A percentile compares a stretch with the other conserved stretches of the same genome.
Evolutionary conservation across 2,797 vertebrate species (phyloP).

Genomic region (Artibeus jamaicensis): DNA sequence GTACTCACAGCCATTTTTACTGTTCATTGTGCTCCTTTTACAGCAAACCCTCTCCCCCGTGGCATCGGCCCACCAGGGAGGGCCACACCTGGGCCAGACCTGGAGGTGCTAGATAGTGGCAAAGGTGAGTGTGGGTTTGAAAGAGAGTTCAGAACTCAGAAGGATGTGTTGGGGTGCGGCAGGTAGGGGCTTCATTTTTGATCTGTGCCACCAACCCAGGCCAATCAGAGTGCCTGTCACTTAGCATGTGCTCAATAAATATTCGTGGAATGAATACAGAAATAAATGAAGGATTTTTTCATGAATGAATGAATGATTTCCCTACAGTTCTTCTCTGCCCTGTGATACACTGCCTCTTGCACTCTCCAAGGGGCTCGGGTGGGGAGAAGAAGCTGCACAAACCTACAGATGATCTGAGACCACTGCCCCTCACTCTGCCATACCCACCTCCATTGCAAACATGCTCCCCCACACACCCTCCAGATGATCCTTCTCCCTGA

Average conservation of each 20-base stretch:
- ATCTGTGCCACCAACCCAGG: not conserved
- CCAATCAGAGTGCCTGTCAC: not conserved
- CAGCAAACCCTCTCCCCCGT: slow-evolving; percentile 59
- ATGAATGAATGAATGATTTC: not conserved
- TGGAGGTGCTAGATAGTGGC: not conserved
- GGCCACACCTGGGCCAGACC: rapidly evolving
- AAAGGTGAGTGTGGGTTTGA: not conserved
- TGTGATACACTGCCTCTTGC: not conserved
- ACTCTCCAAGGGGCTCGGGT: not conserved
- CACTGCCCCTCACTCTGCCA: not conserved
- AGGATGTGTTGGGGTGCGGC: not conserved
- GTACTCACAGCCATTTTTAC: not conserved
- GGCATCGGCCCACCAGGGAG: not conserved
- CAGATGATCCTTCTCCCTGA: not conserved
- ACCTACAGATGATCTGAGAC: not conserved
- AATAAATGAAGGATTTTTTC: too few species aligned
- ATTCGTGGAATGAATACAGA: not conserved
- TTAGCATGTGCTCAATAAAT: not conserved
- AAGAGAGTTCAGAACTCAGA: not conserved
- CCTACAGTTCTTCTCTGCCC: not conserved
- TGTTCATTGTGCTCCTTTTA: not conserved
- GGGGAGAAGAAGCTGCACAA: not conserved
- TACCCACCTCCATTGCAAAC: not conserved
- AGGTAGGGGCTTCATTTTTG: not conserved
- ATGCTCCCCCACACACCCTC: not conserved